Percentiles rank a stretch among this genome's conserved stretches.
Conservation (phyloP, 2,888 invertebrate genomes). For the Caenorhabditis imperialis region DNA sequence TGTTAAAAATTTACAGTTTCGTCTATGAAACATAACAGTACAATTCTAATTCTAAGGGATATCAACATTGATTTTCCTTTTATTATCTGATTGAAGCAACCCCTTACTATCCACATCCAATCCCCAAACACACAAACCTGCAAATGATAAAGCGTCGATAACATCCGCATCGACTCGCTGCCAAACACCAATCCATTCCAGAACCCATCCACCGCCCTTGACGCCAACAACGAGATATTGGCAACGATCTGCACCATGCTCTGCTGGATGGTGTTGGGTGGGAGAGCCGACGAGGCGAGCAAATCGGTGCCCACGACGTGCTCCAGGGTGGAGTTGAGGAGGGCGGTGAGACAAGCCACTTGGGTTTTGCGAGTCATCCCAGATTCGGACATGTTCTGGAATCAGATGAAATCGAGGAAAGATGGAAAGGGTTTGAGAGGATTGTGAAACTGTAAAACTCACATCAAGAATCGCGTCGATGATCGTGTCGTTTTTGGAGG, state of each 20-base stretch:
- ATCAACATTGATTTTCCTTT: no score
- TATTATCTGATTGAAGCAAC: no score
- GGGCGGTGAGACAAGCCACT: conserved; percentile 45
- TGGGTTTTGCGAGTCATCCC: conserved; percentile 58
- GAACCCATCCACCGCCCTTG: conserved; percentile 93
- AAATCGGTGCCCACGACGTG: conserved; percentile 91
- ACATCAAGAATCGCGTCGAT: conserved; percentile 92
- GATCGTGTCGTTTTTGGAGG: conserved; percentile 82
- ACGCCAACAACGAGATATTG: conserved; percentile 93
- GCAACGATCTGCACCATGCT: conserved; percentile 76
- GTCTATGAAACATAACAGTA: no score
- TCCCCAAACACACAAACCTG: no score
- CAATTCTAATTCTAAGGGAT: no score
- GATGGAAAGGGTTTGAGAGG: neutral
- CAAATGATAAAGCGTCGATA: conserved; percentile 57
- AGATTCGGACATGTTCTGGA: conserved; percentile 63
- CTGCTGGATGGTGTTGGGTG: conserved; percentile 60
- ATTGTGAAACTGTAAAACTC: conserved; percentile 58
- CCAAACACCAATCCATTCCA: conserved; percentile 91
- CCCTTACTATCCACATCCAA: no score
- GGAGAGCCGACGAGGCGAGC: conserved; percentile 83
- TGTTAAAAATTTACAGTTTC: no score
- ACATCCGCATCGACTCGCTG: conserved; percentile 86
- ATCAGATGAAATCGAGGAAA: neutral
- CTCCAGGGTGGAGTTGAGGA: conserved; percentile 85